These are phyloP conservation scores for Coelogynopora nodosa DNA, from an alignment of 2,888 invertebrate genomes.

Conservation along the genomic window DNA sequence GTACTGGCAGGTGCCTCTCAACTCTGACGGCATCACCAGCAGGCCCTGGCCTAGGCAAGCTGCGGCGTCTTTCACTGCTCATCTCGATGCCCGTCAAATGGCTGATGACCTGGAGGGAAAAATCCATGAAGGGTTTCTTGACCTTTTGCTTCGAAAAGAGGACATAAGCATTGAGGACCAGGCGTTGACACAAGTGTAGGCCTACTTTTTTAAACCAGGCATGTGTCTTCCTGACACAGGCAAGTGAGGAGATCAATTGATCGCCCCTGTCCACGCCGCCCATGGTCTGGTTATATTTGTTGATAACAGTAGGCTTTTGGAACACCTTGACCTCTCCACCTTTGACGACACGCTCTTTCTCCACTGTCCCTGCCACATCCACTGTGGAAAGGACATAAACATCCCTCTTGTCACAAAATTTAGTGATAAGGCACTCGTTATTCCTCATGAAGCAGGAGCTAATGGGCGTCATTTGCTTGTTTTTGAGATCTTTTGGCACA, in stretches of 20 bases:
- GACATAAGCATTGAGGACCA: slow-evolving; percentile 21
- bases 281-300: slow-evolving; percentile 35
- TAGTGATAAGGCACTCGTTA: neutral
- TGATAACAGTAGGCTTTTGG: slow-evolving; percentile 31
- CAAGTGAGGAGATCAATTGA: slow-evolving; percentile 30
- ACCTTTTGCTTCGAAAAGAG: slow-evolving; percentile 32
- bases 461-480: neutral
- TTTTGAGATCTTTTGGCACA: neutral
- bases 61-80: slow-evolving; percentile 35
- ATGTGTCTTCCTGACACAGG: slow-evolving; percentile 36
- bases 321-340: neutral
- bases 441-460: slow-evolving; percentile 10
- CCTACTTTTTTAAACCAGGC: slow-evolving; percentile 36
- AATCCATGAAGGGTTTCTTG: slow-evolving; percentile 34
- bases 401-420: slow-evolving; percentile 25
- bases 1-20: slow-evolving; percentile 33
- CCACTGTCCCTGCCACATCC: neutral
- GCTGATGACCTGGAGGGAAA: slow-evolving; percentile 31
- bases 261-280: slow-evolving; percentile 33
- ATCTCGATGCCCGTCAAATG: slow-evolving; percentile 30
- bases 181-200: slow-evolving; percentile 36
- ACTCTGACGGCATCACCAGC: slow-evolving; percentile 32
- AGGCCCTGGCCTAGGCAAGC: slow-evolving; percentile 34
- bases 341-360: neutral
- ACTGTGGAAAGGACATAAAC: slow-evolving; percentile 1